A percentile compares a stretch with the other conserved stretches of the same genome.
Conservation (phyloP, 2,797 vertebrate genomes). For the Limnodromus scolopaceus region DNA sequence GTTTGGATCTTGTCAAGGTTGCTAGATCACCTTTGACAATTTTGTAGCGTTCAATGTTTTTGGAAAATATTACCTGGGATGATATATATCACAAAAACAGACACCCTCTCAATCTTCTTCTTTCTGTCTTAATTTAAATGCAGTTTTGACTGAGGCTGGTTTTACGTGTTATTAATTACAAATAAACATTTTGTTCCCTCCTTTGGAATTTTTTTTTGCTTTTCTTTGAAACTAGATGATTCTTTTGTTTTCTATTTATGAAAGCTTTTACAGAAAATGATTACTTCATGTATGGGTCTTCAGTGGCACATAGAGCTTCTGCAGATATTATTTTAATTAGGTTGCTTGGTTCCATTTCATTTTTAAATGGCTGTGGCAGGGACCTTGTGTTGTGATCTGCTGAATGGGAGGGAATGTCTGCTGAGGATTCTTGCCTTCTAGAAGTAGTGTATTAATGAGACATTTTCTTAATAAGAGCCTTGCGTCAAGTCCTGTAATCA, state of each 20-base stretch:
- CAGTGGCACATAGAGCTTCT: constrained; percentile 38
- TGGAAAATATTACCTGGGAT: background rate
- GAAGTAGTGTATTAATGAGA: constrained; percentile 68
- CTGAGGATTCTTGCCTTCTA: constrained; percentile 62
- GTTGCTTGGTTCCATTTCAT: constrained; percentile 55
- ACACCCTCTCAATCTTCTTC: background rate
- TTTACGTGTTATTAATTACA: background rate
- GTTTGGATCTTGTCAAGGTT: background rate
- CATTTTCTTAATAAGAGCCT: constrained; percentile 66
- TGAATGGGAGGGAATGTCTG: constrained; percentile 48
- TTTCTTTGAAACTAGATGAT: constrained; percentile 14
- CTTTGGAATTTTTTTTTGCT: background rate
- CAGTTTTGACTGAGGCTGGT: background rate
- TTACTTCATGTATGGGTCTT: constrained; percentile 27
- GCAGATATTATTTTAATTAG: constrained; percentile 71
- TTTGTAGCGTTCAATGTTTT: background rate
- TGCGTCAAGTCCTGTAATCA: constrained; percentile 55
- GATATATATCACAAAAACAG: background rate
- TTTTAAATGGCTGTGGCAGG: constrained; percentile 59
- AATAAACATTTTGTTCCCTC: background rate
- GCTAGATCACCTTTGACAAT: background rate
- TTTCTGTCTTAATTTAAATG: background rate
- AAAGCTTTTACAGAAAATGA: constrained; percentile 56
- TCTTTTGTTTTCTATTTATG: constrained; percentile 41
- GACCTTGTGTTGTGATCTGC: constrained; percentile 56